Conservation (phyloP, 1,140 invertebrate species). For the Trichomalopsis sarcophagae region DNA sequence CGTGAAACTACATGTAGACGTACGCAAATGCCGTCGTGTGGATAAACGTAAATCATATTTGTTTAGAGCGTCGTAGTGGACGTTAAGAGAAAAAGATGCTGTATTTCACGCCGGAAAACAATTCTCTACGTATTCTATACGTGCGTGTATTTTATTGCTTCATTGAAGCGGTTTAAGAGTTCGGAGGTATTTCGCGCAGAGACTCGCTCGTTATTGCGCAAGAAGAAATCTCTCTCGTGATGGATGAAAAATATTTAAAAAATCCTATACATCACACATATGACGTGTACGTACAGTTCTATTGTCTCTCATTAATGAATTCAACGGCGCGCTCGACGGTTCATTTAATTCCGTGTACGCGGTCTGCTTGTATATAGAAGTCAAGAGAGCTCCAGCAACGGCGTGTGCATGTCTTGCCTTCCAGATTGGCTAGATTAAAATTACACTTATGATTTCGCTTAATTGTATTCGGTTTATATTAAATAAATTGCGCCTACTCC, state of each 20-base stretch:
- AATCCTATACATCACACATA: too few relatives aligned
- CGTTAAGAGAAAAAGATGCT: not conserved
- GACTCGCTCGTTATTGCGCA: not conserved
- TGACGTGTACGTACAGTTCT: conserved; percentile 11
- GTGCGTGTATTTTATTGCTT: too few relatives aligned
- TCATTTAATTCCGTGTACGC: not conserved
- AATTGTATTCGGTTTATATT: too few relatives aligned
- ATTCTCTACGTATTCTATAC: too few relatives aligned
- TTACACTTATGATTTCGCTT: not conserved
- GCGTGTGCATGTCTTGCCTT: not conserved
- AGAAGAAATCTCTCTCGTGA: not conserved
- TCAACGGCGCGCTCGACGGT: not conserved
- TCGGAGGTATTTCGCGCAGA: too few relatives aligned
- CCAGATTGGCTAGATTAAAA: not conserved
- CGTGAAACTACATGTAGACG: not conserved
- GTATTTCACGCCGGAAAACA: too few relatives aligned
- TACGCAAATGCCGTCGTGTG: not conserved
- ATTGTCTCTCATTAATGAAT: conserved; percentile 22
- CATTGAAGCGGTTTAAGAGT: too few relatives aligned
- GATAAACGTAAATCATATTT: conserved; percentile 27
- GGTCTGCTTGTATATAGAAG: not conserved
- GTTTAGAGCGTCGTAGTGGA: conserved; percentile 18
- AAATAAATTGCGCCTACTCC: too few relatives aligned
- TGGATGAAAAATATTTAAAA: conserved; percentile 10
- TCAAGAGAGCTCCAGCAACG: not conserved